Evolutionary conservation across 2,888 invertebrate species (phyloP), one percentile per base, ranked within the genome.

Genomic region (Leucania comma): DNA sequence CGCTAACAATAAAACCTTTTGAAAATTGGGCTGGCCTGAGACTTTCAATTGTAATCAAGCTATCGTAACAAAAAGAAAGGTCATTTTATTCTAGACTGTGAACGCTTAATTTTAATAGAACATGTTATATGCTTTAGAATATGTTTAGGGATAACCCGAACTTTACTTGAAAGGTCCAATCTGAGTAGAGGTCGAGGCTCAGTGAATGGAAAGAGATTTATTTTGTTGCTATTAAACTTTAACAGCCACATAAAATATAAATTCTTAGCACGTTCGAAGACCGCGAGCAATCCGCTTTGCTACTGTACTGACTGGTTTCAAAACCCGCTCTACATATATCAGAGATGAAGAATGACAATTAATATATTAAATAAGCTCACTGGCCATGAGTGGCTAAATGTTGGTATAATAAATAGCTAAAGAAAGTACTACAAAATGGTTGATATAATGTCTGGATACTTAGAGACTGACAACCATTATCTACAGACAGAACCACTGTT

Each of bases 31-130:
- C 64, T 67, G 62, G 64, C 32, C 67, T 56, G 60, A 54, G 81
- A 71, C 64, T 76, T 77, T 69, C 76, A 80, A 69, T 78, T 68
- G 61, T 79, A 80, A 79, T 76, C 77, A 80, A 76, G 63, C 67
- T 68, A 78, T 78, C 67, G 54, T 61, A 58, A 54, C 32, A 64
- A 80, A 76, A 76, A 68, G 29, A 66, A 69, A 71, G 58, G 77
- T 53, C 61, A 71, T 81, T 68, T 79, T 68, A 76, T 81, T 61
- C 63, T 67, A 57, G 57, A 20, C 42, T 46, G 46, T 48, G 46
- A 38, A 51, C 24, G 42, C 32, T 50, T 54, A 61, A 72, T 75
- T 77, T 77, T 71, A 58, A 62, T 77, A 51, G 32, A 79, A 81
- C 58, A 60, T 65, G 51, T 76, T 51, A 62, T 67, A n/a, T 53